phyloP scores from a whole-genome alignment of 2,797 vertebrate species.

The Sebastes steindachneri region DNA sequence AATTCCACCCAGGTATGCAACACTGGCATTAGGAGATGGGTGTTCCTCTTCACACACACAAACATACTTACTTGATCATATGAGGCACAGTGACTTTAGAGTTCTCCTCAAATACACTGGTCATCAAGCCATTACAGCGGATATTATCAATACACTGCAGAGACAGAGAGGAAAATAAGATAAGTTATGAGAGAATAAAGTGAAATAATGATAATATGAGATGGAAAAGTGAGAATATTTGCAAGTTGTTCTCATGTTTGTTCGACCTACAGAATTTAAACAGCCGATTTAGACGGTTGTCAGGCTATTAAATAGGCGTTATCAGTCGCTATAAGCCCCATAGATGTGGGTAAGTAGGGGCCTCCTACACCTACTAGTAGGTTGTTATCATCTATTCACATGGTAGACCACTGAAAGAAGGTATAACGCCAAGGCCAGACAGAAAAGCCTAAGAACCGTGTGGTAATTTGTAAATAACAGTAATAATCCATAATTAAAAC shows the following conservation, averaged over 20 bases:
- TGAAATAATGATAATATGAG: neutral
- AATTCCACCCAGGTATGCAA: slow-evolving; percentile 20
- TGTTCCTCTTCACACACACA: slow-evolving; percentile 52
- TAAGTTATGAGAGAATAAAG: neutral
- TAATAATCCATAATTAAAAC: too few species aligned
- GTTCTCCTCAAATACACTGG: slow-evolving; percentile 98
- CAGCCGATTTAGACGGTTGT: too few species aligned
- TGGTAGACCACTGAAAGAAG: too few species aligned
- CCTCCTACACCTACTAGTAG: too few species aligned
- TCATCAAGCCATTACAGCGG: slow-evolving; percentile 98
- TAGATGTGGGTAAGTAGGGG: too few species aligned
- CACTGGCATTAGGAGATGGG: slow-evolving; percentile 45
- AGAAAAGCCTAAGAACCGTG: too few species aligned
- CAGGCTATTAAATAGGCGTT: too few species aligned
- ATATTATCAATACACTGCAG: slow-evolving; percentile 97
- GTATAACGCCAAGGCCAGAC: too few species aligned
- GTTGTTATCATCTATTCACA: too few species aligned
- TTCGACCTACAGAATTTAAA: neutral
- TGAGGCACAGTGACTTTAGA: slow-evolving; percentile 98
- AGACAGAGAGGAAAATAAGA: slow-evolving; percentile 5
- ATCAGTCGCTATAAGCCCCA: too few species aligned
- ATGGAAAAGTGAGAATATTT: neutral
- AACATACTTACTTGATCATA: slow-evolving; percentile 95
- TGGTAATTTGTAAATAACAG: too few species aligned
- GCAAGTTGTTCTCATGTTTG: neutral